phyloP scores from a whole-genome alignment of 2,797 vertebrate species.

The Menidia menidia region DNA sequence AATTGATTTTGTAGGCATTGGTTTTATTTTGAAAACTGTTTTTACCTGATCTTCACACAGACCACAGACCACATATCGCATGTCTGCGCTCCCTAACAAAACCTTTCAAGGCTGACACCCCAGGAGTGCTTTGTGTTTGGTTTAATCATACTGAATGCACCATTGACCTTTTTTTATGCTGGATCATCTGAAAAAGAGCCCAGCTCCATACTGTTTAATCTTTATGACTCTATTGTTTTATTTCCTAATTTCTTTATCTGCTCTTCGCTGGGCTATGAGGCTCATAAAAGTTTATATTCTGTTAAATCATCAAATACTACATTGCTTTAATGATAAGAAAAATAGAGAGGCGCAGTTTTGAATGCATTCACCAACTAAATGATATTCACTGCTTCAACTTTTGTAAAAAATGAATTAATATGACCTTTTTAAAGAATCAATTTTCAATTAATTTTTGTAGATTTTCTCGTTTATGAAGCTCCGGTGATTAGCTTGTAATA shows the following conservation, averaged over 20 bases:
- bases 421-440: constrained; percentile 24
- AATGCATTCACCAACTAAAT: constrained; percentile 15
- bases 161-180: constrained; percentile 41
- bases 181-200: constrained; percentile 33
- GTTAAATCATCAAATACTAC: constrained; percentile 35
- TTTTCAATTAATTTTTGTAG: constrained; percentile 5
- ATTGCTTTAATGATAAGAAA: constrained; percentile 19
- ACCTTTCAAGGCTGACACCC: constrained; percentile 11
- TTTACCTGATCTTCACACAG: constrained; percentile 15
- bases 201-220: constrained; percentile 34
- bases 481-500: constrained; percentile 42
- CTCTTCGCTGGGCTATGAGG: constrained; percentile 30
- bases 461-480: constrained; percentile 39
- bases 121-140: constrained; percentile 19
- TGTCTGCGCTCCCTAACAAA: constrained; percentile 35
- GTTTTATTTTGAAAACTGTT: constrained; percentile 17
- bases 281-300: constrained; percentile 50
- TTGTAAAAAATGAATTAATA: constrained; percentile 24
- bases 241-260: constrained; percentile 42
- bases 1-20: neutral
- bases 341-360: constrained; percentile 6
- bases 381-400: constrained; percentile 16
- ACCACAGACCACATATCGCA: constrained; percentile 23
- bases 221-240: constrained; percentile 43
- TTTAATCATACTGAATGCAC: constrained; percentile 46